A percentile compares a stretch with the other conserved stretches of the same genome.
phyloP scores from a whole-genome alignment of 2,113 vertebrate species.

The Colossoma macropomum region DNA sequence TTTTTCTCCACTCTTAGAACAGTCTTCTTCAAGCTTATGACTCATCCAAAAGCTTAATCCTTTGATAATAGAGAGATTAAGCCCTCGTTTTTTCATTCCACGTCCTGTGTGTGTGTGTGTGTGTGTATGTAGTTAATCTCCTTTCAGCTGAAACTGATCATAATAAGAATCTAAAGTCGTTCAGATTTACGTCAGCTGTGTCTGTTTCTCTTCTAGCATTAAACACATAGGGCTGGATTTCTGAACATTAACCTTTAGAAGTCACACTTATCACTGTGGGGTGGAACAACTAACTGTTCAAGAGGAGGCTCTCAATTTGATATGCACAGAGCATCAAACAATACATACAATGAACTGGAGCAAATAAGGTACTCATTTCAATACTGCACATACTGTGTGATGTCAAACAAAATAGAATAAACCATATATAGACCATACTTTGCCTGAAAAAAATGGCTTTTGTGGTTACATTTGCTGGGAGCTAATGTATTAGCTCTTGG shows the following conservation, averaged over 20 bases:
- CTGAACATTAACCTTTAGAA: conserved; percentile 69
- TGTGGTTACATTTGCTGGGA: too few relatives aligned
- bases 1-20: conserved; percentile 7
- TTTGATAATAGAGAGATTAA: conserved; percentile 37
- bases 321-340: too few relatives aligned
- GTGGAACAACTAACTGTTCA: too few relatives aligned
- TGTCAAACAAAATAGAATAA: too few relatives aligned
- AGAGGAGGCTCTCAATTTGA: too few relatives aligned
- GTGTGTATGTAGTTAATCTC: not conserved
- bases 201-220: conserved; percentile 49
- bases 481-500: too few relatives aligned
- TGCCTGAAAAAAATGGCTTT: too few relatives aligned
- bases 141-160: not conserved
- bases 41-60: conserved; percentile 22
- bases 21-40: conserved; percentile 10
- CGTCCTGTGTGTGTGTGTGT: conserved; percentile 14
- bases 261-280: not conserved
- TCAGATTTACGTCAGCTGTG: not conserved
- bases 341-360: too few relatives aligned
- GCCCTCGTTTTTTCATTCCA: not conserved
- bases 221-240: not conserved
- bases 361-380: too few relatives aligned
- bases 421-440: too few relatives aligned
- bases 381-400: too few relatives aligned
- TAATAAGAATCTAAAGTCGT: conserved; percentile 2